Percentiles rank a stretch among this genome's conserved stretches.
These are phyloP conservation scores for Sesamia nonagrioides DNA, from an alignment of 1,140 invertebrate genomes.

Conservation along the genomic window DNA sequence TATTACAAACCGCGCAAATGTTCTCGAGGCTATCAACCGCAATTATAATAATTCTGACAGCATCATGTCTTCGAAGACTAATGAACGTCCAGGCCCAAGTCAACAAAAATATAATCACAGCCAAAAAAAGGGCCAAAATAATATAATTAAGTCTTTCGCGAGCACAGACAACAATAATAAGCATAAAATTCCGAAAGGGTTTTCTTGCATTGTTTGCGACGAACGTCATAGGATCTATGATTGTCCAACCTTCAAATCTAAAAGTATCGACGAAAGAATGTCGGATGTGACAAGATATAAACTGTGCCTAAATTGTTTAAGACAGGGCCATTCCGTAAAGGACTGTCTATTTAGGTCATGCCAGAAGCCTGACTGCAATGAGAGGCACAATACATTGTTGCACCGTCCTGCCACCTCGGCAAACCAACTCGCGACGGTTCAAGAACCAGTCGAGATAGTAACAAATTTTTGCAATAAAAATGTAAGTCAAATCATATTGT, in stretches of 20 bases:
- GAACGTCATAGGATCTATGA: constrained; percentile 58
- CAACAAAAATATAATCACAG: constrained; percentile 6
- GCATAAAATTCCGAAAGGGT: constrained; percentile 3
- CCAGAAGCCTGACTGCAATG: constrained; percentile 47
- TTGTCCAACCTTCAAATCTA: constrained; percentile 57
- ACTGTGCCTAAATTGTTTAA: constrained; percentile 58
- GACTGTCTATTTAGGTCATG: constrained; percentile 56
- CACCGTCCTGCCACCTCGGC: constrained; percentile 32
- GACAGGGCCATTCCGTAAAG: constrained; percentile 54
- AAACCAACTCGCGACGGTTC: not conserved
- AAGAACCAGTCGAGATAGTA: not conserved
- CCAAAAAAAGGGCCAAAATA: constrained; percentile 23
- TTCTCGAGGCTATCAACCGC: constrained; percentile 44
- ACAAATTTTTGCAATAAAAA: constrained; percentile 46
- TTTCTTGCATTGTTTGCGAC: constrained; percentile 54
- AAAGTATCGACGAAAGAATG: constrained; percentile 53
- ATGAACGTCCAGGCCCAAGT: constrained; percentile 1
- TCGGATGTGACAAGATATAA: constrained; percentile 54
- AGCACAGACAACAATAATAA: constrained; percentile 37
- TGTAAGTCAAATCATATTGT: constrained; percentile 51
- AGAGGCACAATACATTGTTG: constrained; percentile 56
- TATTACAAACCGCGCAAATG: constrained; percentile 53
- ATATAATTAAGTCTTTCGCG: constrained; percentile 48
- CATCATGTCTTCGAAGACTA: not conserved
- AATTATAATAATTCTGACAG: constrained; percentile 27